Percentiles rank a stretch among this genome's conserved stretches.
phyloP scores from a whole-genome alignment of 2,113 vertebrate genomes.

The Numenius arquata region DNA sequence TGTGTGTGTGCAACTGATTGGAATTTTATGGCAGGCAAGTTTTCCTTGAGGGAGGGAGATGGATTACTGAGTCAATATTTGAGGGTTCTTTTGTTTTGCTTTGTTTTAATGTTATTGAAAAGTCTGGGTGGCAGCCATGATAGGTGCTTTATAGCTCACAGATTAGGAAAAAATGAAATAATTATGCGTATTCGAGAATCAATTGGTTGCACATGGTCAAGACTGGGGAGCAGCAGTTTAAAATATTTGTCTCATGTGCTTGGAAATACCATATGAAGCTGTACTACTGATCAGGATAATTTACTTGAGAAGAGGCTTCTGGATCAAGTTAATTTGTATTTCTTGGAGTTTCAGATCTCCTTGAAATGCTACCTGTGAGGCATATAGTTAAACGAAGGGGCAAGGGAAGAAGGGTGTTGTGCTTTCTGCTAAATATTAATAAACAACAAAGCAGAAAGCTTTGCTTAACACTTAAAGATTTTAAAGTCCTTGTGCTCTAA shows the following conservation, averaged over 20 bases:
- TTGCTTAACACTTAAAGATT: neutral
- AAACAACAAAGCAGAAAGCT: neutral
- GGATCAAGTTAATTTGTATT: neutral
- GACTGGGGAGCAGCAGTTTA: neutral
- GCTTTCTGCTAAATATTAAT: constrained; percentile 18
- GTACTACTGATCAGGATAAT: neutral
- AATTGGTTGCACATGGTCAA: constrained; percentile 27
- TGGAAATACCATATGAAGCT: neutral
- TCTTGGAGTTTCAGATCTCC: neutral
- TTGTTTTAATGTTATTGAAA: constrained; percentile 54
- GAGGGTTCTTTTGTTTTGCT: constrained; percentile 47
- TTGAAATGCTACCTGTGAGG: constrained; percentile 35
- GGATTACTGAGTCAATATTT: constrained; percentile 67
- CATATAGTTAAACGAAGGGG: constrained; percentile 19
- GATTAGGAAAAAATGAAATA: neutral
- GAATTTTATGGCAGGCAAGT: constrained; percentile 55
- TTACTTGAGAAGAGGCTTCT: neutral
- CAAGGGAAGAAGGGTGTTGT: neutral
- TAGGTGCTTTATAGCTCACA: constrained; percentile 35
- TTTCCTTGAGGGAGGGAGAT: constrained; percentile 57
- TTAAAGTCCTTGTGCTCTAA: neutral
- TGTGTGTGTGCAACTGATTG: constrained; percentile 61
- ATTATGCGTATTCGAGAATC: neutral
- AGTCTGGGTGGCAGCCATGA: constrained; percentile 34
- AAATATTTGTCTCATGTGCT: neutral